Conservation (phyloP, 35 echinoderm and acorn worm genomes). For the Apostichopus parvimensis region DNA sequence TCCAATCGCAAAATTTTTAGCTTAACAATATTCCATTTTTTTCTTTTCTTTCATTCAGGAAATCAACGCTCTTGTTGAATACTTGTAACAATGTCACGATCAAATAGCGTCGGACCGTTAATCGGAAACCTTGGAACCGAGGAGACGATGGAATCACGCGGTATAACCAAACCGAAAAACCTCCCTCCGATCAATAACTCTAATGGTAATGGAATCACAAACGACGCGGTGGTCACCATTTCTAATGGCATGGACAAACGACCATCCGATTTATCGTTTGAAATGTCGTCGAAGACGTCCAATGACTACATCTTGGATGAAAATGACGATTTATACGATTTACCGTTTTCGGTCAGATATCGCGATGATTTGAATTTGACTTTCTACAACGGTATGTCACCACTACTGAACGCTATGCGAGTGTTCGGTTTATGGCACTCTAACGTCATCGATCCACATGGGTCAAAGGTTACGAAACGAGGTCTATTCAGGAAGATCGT, state of each 20-base stretch:
- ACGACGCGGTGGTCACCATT: background rate
- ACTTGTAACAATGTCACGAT: background rate
- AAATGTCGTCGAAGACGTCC: background rate
- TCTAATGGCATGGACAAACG: background rate
- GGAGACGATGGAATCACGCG: background rate
- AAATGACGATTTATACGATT: background rate
- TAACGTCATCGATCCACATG: conserved; percentile 52
- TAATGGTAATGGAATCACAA: background rate
- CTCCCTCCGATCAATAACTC: background rate
- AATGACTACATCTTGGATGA: background rate
- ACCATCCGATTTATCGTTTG: background rate
- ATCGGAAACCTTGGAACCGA: background rate
- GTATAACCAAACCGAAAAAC: background rate
- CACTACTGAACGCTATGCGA: conserved; percentile 67
- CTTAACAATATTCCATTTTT: too few relatives aligned
- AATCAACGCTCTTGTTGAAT: too few relatives aligned
- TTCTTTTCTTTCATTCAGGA: too few relatives aligned
- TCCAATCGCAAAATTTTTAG: too few relatives aligned
- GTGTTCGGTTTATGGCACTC: conserved; percentile 80
- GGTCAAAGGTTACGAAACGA: conserved; percentile 22
- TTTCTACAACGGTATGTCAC: conserved; percentile 63
- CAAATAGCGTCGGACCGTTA: conserved; percentile 14
- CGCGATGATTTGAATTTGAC: conserved; percentile 64
- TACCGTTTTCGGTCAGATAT: conserved; percentile 27
- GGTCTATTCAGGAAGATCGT: conserved; percentile 57